Base-by-base conservation (phyloP, 2,113 vertebrate species). In the Oceanodroma tethys region DNA sequence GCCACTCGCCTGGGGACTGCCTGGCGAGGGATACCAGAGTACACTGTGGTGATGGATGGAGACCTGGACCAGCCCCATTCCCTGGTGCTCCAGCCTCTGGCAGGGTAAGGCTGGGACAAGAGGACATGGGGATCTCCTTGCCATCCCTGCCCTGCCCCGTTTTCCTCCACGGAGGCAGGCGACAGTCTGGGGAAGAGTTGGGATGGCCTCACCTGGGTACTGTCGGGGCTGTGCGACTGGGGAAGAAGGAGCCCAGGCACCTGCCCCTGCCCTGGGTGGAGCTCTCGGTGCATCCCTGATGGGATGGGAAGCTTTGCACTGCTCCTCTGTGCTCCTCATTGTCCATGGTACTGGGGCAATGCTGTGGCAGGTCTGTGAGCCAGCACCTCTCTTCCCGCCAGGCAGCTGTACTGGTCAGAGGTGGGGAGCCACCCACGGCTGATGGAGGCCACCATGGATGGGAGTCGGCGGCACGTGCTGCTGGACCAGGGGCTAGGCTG, bases 331-430 rank as follows among this genome's bases (percentile, higher is more conserved):
- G 22, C 52, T 92, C 38, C 52, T 26, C 66, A n/a, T n/a, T n/a
- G n/a, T n/a, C n/a, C n/a, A n/a, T 87, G 40, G 11, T 81, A 38
- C 23, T n/a, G 50, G 34, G 50, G 40, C 0, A 0, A 48, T 58
- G 76, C 42, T 84, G 42, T 38, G 47, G 23, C 18, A 62, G 4
- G 6, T 63, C 32, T 3, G 3, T 34, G 86, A 43, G 16, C 17
- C 47, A 30, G 5, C 23, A 84, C 7, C 11, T 86, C 56, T 93
- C 60, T 94, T 91, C 40, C 25, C 3, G 1, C 21, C 40, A 99
- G 99, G 87, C 70, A 99, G 93, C 99, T 99, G 98, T 98, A 99
- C 81, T 99, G 99, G 99, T 99, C 99, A 6, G 98, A 99, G 96
- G 98, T 99, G 29, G 99, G 99, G 88, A 98, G 91, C 67, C 90